Conservation (phyloP, 2,113 vertebrate species). For the Arenaria interpres region DNA sequence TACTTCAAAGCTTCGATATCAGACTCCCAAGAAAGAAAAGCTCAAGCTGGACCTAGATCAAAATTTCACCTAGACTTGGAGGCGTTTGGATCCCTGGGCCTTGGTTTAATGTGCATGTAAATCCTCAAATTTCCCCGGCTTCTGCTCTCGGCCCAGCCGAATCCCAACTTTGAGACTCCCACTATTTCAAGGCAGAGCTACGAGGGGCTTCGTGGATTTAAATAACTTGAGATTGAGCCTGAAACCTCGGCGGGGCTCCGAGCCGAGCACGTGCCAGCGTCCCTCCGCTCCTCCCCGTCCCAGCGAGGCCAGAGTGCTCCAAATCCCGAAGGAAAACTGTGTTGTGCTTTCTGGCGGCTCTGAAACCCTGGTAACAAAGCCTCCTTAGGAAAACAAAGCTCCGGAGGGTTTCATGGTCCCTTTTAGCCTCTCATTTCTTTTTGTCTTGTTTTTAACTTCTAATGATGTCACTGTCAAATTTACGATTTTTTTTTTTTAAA, state of each 20-base stretch:
- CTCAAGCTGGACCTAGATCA: not conserved
- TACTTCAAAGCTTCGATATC: not conserved
- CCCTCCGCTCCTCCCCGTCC: not conserved
- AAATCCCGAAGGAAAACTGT: not conserved
- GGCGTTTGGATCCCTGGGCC: not conserved
- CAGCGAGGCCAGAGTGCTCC: fast-evolving
- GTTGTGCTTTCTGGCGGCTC: not conserved
- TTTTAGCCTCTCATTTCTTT: not conserved
- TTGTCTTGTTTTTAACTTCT: not conserved
- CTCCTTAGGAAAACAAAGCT: not conserved
- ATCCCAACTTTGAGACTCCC: not conserved
- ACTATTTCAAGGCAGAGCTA: not conserved
- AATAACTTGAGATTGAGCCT: not conserved
- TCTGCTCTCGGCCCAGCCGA: not conserved
- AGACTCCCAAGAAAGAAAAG: not conserved
- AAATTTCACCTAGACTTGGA: not conserved
- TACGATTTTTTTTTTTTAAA: not conserved
- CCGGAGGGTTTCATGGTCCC: not conserved
- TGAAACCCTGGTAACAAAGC: not conserved
- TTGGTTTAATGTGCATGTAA: fast-evolving
- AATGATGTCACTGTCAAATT: not conserved
- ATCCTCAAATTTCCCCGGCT: not conserved
- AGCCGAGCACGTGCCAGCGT: not conserved
- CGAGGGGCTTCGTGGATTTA: not conserved
- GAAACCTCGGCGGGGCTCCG: fast-evolving